Evolutionary conservation across 1,140 invertebrate genomes (phyloP), one percentile per base, ranked within the genome.

Genomic region (Drosophila lowei): DNA sequence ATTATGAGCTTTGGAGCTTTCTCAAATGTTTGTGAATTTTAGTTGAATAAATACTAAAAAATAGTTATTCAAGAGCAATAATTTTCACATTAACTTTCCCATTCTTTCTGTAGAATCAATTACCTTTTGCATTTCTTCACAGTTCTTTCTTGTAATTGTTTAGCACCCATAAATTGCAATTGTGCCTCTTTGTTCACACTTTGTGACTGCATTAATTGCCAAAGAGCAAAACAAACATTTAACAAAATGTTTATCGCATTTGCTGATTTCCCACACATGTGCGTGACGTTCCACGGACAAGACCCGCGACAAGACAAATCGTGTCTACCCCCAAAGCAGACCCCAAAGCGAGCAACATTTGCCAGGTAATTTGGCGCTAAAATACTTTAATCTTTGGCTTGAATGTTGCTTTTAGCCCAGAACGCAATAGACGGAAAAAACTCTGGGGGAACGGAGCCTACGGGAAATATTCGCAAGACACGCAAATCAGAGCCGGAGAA

Each of bases 211-310:
- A 46, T 63, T 85, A 79, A 84, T 79, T 80, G 77, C 63, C 65
- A 42, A 49, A 43, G 48, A 52, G 23, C 23, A 76, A 77, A 57
- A 68, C 58, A 67, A 85, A 74, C 59, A 67, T 77, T 76, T 59
- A 79, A 38, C 59, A 68, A 74, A 74, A 48, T 63, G 55, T 44
- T 75, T 83, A 78, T 84, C 79, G 59, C 79, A 57, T 59, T 64
- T 57, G 49, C 21, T 42, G 59, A 47, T 72, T 72, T 61, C 48
- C 25, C 15, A 50, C 38, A 62, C 43, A 57, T 57, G 47, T 61
- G 38, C 59, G 47, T 63, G 34, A 38, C 34, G 34, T 38, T 38
- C 34, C 34, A 38, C 34, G 34, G 34, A 38, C 34, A 38, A 38
- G 34, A 13, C 34, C 23, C 42, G 23, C 43, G 16, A 11, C 62